Percentiles rank a stretch among this genome's conserved stretches.
Evolutionary conservation across 1,140 invertebrate species (phyloP).

Genomic region (Penaeus japonicus): DNA sequence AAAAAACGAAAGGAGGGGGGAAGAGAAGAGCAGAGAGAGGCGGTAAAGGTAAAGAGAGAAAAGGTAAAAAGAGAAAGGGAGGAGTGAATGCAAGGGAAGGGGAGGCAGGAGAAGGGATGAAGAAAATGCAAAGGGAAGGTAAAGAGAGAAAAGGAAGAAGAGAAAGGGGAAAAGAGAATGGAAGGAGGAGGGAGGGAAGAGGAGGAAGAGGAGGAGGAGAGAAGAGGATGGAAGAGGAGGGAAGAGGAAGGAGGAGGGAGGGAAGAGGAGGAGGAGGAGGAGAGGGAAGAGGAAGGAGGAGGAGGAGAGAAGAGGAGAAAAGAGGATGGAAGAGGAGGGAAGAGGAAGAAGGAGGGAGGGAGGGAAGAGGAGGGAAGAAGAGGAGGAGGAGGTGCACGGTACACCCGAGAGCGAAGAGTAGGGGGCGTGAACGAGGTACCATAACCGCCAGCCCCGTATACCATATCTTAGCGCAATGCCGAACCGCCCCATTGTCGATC

Average conservation of each 20-base stretch:
- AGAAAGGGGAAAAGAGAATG: neutral
- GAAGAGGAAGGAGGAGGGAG: too few species aligned
- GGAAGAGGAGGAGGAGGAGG: too few species aligned
- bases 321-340: neutral
- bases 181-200: too few species aligned
- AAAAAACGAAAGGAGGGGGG: neutral
- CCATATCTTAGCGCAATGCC: too few species aligned
- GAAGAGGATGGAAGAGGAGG: too few species aligned
- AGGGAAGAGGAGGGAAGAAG: neutral
- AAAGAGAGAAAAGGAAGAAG: neutral
- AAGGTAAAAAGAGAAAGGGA: slow-evolving; percentile 23
- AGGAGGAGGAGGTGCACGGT: neutral
- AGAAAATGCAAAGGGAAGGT: too few species aligned
- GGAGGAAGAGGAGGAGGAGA: neutral
- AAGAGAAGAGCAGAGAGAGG: neutral
- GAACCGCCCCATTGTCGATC: too few species aligned
- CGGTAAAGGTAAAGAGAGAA: neutral
- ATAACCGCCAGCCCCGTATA: too few species aligned
- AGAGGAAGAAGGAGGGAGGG: neutral
- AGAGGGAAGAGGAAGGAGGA: neutral
- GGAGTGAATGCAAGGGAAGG: slow-evolving; percentile 28
- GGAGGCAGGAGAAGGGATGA: slow-evolving; percentile 8
- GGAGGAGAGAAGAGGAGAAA: neutral
- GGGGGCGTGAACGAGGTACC: too few species aligned
- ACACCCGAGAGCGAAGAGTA: neutral